Conservation (phyloP, 2,888 invertebrate genomes). For the Aporophyla lueneburgensis region DNA sequence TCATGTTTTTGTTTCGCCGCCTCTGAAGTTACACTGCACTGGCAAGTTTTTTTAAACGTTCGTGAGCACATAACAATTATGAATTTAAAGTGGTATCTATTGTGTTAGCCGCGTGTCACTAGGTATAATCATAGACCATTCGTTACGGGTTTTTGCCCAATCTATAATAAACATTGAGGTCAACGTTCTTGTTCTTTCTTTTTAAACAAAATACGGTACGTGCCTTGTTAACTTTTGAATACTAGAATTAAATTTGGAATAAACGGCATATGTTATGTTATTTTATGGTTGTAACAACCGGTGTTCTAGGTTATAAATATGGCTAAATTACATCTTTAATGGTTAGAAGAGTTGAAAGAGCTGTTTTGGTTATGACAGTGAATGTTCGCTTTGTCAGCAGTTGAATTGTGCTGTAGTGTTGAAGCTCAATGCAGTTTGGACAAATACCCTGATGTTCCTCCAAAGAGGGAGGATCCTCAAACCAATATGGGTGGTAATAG, state of each 20-base stretch:
- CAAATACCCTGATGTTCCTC: background rate
- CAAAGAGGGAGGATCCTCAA: background rate
- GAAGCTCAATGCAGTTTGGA: background rate
- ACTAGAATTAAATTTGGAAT: constrained; percentile 15
- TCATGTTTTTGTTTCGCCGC: background rate
- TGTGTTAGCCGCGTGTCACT: constrained; percentile 63
- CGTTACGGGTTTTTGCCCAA: constrained; percentile 66
- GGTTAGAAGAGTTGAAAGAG: background rate
- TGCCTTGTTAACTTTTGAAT: constrained; percentile 30
- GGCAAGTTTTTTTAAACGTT: constrained; percentile 20
- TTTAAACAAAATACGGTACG: constrained; percentile 37
- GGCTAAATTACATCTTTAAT: background rate
- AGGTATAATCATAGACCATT: constrained; percentile 64
- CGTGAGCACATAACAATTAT: constrained; percentile 40
- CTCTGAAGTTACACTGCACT: background rate
- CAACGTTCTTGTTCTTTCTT: constrained; percentile 45
- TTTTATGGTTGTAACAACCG: constrained; percentile 7
- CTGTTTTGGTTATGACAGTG: background rate
- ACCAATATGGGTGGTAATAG: background rate
- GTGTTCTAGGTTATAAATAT: constrained; percentile 1
- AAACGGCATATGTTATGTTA: background rate
- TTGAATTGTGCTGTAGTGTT: background rate
- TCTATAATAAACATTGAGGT: constrained; percentile 53
- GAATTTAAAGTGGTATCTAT: constrained; percentile 53
- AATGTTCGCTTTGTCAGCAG: background rate